Percentiles rank a stretch among this genome's conserved stretches.
phyloP scores from a whole-genome alignment of 2,113 vertebrate genomes.

The Malurus elegans region DNA sequence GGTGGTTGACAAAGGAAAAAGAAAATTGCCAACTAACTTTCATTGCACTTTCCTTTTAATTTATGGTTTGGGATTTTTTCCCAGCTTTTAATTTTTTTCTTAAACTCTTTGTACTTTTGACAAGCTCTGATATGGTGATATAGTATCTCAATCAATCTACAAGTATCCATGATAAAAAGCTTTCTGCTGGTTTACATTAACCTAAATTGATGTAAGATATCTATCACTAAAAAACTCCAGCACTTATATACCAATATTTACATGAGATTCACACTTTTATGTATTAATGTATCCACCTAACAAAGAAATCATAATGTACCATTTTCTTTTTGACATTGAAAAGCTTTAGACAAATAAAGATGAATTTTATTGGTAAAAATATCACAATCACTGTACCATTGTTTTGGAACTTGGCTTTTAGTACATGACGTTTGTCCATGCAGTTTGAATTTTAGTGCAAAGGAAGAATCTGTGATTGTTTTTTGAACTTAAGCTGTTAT shows the following conservation, averaged over 20 bases:
- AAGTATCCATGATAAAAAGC: background rate
- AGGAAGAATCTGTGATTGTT: background rate
- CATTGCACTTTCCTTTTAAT: background rate
- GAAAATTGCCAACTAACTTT: background rate
- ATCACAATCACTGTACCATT: background rate
- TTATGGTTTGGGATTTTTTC: background rate
- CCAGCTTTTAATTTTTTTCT: background rate
- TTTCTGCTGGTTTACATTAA: background rate
- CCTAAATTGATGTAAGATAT: background rate
- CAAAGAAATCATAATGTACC: rapidly evolving
- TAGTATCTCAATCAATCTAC: background rate
- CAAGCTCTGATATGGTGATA: background rate
- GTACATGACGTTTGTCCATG: background rate
- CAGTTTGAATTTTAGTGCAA: background rate
- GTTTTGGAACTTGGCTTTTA: background rate
- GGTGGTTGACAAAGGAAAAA: background rate
- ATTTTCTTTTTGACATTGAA: background rate
- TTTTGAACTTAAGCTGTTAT: background rate
- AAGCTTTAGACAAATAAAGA: background rate
- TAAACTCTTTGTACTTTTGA: background rate
- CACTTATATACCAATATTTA: background rate
- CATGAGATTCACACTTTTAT: background rate
- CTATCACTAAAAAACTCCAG: rapidly evolving
- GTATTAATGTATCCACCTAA: background rate
- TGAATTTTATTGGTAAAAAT: background rate